Base-by-base conservation (phyloP, 2,888 invertebrate genomes). In the Dryomyza anilis region DNA sequence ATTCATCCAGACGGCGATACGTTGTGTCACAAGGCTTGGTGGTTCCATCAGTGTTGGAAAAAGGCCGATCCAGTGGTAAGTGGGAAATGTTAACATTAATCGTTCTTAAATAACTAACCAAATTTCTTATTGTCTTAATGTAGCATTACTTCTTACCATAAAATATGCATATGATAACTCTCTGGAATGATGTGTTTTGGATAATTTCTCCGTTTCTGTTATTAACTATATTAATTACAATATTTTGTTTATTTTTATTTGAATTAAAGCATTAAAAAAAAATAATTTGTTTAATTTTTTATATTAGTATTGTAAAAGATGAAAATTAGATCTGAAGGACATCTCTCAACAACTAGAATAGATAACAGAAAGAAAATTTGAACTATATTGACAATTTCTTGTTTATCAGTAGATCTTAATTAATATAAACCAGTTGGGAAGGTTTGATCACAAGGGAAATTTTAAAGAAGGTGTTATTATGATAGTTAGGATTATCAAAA, bases 11-110 rank as follows among this genome's bases (percentile, higher is more conserved):
- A 76, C 60, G 83, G 82, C 6, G 81, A 82, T 52, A 78, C 76
- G 6, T 63, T 79, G 14, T 83, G 83, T 66, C 77, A 83, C 50
- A 79, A 79, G 65, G 83, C 83, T 36, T 83, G 80, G 79, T 82
- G 82, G 81, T 79, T 82, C 65, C 79, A 83, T 67, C 78, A 80
- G 65, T 83, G 83, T 71, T 83, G 83, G 82, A 83, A 83, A 63
- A 77, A 77, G 63, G 79, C 80, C 23, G 83, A 83, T 76, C 83
- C 83, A 7, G 74, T 71, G 70, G 82, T 83, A 61, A 66, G 68
- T 36, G 8, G 12, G 29, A 1, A 27, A 5, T 7, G 16, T 2
- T 12, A 12, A 46, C 16, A 6, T 5, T 4, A 36, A 27, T 30
- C 27, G 25, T 52, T 19, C 25, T 10, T 19, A 12, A 1, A n/a